Evolutionary conservation across 2,888 invertebrate genomes (phyloP).

Genomic region (Leptinotarsa tumamoca): DNA sequence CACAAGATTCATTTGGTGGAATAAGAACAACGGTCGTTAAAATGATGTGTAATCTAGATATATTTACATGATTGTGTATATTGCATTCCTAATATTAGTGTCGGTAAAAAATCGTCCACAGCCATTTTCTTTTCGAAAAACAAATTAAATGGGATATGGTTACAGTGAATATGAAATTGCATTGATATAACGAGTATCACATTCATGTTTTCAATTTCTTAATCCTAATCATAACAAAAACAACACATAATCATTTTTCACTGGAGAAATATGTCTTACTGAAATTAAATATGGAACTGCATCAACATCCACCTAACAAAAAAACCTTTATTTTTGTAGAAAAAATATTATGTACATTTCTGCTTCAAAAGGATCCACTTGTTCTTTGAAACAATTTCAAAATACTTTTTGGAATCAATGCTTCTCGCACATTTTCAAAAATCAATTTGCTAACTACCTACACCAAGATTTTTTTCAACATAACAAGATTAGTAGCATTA

Average conservation of each 20-base stretch:
- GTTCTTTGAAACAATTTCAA: slow-evolving; percentile 26
- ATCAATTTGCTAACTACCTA: slow-evolving; percentile 62
- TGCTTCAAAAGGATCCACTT: neutral
- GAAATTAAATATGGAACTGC: slow-evolving; percentile 23
- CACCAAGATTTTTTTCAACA: slow-evolving; percentile 71
- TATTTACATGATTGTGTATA: slow-evolving; percentile 59
- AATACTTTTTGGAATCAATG: slow-evolving; percentile 25
- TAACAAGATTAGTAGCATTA: slow-evolving; percentile 73
- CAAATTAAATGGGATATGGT: slow-evolving; percentile 52
- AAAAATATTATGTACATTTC: slow-evolving; percentile 45
- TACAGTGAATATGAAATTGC: slow-evolving; percentile 45
- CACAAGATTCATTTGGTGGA: neutral
- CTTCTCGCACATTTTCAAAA: slow-evolving; percentile 34
- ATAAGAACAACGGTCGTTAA: slow-evolving; percentile 45
- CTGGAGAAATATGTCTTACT: slow-evolving; percentile 28
- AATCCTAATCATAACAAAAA: slow-evolving; percentile 36
- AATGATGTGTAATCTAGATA: slow-evolving; percentile 52
- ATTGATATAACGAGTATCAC: slow-evolving; percentile 56
- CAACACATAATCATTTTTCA: slow-evolving; percentile 25
- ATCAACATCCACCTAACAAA: slow-evolving; percentile 3
- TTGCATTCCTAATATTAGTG: slow-evolving; percentile 55
- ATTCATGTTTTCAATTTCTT: slow-evolving; percentile 49
- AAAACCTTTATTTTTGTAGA: slow-evolving; percentile 34
- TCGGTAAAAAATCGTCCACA: slow-evolving; percentile 59
- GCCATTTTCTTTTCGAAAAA: slow-evolving; percentile 55